Conservation (phyloP, 2,888 invertebrate species). For the Ormia ochracea region DNA sequence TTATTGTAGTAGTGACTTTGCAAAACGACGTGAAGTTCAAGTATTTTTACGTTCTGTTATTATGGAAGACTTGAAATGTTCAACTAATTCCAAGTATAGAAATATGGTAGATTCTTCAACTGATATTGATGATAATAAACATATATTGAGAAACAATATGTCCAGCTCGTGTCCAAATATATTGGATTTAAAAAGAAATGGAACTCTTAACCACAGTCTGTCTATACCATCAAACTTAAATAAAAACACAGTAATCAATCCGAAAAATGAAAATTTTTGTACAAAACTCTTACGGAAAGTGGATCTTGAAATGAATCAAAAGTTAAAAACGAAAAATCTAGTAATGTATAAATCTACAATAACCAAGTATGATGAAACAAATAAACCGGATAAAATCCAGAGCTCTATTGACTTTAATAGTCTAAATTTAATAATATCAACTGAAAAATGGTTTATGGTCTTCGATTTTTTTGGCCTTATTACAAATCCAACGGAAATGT, state of each 20-base stretch:
- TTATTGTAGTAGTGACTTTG: conserved; percentile 81
- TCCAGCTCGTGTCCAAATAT: conserved; percentile 71
- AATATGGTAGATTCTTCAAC: conserved; percentile 86
- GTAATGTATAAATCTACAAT: conserved; percentile 85
- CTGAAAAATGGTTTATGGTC: conserved; percentile 96
- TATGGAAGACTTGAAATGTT: conserved; percentile 92
- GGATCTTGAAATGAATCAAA: conserved; percentile 45
- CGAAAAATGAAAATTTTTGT: not conserved
- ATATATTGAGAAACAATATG: conserved; percentile 62
- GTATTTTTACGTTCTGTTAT: conserved; percentile 89
- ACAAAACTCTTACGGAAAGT: conserved; percentile 15
- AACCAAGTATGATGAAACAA: conserved; percentile 79
- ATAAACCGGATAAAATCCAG: conserved; percentile 34
- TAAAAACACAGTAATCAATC: not conserved
- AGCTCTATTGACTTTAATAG: conserved; percentile 90
- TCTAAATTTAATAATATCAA: conserved; percentile 91
- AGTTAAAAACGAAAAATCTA: conserved; percentile 81
- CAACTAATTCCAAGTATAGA: conserved; percentile 87
- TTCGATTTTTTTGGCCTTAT: conserved; percentile 91
- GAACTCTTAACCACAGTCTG: conserved; percentile 68
- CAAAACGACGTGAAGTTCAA: conserved; percentile 82
- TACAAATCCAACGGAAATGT: conserved; percentile 65
- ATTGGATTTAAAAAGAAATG: conserved; percentile 65
- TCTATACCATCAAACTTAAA: conserved; percentile 82
- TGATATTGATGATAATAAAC: conserved; percentile 65